phyloP scores from a whole-genome alignment of 2,888 invertebrate species.

The Tenthredo scrophulariae region DNA sequence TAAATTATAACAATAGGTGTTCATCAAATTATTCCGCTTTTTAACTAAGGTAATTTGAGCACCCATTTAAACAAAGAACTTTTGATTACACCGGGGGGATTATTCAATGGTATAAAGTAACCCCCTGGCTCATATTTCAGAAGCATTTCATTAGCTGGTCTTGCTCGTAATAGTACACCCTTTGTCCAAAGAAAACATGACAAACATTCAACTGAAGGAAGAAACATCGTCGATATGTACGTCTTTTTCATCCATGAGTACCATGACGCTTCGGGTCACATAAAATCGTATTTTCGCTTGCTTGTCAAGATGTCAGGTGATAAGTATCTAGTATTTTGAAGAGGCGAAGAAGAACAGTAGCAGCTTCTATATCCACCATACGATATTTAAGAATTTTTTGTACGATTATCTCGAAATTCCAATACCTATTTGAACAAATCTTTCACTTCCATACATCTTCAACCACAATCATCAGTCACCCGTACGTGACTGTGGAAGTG shows the following conservation, averaged over 20 bases:
- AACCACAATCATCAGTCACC: neutral
- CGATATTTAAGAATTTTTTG: neutral
- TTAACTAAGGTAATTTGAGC: neutral
- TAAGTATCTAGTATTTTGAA: too few species aligned
- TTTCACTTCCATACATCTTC: neutral
- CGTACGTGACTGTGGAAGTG: neutral
- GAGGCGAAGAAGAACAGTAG: too few species aligned
- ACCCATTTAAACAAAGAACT: constrained; percentile 21
- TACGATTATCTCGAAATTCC: neutral
- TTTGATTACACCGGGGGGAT: constrained; percentile 27
- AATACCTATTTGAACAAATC: neutral
- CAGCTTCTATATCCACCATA: neutral
- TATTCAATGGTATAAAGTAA: constrained; percentile 16
- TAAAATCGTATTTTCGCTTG: neutral
- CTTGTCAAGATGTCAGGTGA: neutral
- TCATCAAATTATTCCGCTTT: constrained; percentile 19
- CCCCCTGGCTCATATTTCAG: neutral
- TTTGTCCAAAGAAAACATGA: neutral
- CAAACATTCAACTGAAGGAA: neutral
- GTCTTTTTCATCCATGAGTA: neutral
- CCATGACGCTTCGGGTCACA: neutral
- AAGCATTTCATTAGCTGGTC: neutral
- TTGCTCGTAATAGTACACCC: neutral
- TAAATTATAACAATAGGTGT: neutral
- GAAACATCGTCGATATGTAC: neutral